Base-by-base conservation (phyloP, 2,888 invertebrate genomes). In the Polylopha cassiicola region DNA sequence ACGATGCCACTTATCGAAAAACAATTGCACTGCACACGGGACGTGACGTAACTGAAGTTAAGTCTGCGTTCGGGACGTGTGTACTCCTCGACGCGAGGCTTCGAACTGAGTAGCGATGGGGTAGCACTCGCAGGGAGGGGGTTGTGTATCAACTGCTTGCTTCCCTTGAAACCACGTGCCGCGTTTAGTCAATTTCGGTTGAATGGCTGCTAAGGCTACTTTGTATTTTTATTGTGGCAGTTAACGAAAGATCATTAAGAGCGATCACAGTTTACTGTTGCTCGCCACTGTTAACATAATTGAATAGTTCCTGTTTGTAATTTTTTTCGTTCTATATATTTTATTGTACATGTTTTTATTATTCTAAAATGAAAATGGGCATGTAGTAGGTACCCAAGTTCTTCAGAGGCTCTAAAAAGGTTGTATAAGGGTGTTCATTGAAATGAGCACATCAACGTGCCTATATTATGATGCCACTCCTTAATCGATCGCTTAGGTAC, bases 41-140 rank as follows among this genome's bases (percentile, higher is more conserved):
- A 61, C 62, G 64, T 82, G 80, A 82, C 79, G 81, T 80, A 81
- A 82, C 69, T 53, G 58, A 73, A 77, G 73, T 72, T 77, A 72
- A 47, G 47, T 37, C 4, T 11, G 41, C 36, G 32, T 41, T 31
- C 22, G 46, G 47, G 51, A 64, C 79, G 61, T 56, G 71, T 63
- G 58, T 53, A 60, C 76, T 39, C 61, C 32, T 21, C 61, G 63
- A 62, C 54, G 63, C 56, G 57, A 13, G 7, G 32, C 16, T 18
- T 49, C 50, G 50, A 42, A 47, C 48, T 49, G 52, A 47, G 48
- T 53, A 53, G 58, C 51, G 53, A 61, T 68, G 61, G 60, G 61
- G 65, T 57, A 51, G 51, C 59, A 63, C 62, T 65, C 53, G 55
- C 58, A 53, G 61, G 58, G 61, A 62, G 61, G 72, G 64, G 73